A percentile compares a stretch with the other conserved stretches of the same genome.
Conservation (phyloP, 2,797 vertebrate genomes). For the Macropus fuliginosus region DNA sequence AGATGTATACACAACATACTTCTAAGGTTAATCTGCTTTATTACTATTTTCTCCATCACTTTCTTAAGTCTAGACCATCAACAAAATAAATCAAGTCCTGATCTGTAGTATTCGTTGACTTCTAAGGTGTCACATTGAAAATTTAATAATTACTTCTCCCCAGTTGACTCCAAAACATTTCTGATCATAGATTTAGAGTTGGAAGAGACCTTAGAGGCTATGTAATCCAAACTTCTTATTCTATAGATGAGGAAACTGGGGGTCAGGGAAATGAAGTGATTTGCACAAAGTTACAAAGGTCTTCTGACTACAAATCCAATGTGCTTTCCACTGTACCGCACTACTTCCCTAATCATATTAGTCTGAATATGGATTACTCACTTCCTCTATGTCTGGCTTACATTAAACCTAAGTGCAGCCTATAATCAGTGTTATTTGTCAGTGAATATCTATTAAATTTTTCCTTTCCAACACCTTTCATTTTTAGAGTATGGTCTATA, state of each 20-base stretch:
- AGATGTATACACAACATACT: not conserved
- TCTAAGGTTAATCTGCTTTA: not conserved
- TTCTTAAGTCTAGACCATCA: not conserved
- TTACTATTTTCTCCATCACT: not conserved
- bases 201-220: not conserved
- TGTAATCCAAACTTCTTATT: not conserved
- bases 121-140: not conserved
- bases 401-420: not conserved
- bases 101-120: not conserved
- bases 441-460: not conserved
- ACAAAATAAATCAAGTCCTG: not conserved
- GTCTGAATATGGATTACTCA: not conserved
- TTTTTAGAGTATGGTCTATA: not conserved
- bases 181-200: not conserved
- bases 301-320: not conserved
- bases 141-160: not conserved
- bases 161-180: not conserved
- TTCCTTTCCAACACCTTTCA: not conserved
- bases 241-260: not conserved
- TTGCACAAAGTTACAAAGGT: not conserved
- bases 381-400: not conserved
- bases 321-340: not conserved
- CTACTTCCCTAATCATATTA: not conserved
- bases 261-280: not conserved
- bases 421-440: not conserved